Conservation (phyloP, 2,797 vertebrate species). For the Phyllotis vaccarum region DNA sequence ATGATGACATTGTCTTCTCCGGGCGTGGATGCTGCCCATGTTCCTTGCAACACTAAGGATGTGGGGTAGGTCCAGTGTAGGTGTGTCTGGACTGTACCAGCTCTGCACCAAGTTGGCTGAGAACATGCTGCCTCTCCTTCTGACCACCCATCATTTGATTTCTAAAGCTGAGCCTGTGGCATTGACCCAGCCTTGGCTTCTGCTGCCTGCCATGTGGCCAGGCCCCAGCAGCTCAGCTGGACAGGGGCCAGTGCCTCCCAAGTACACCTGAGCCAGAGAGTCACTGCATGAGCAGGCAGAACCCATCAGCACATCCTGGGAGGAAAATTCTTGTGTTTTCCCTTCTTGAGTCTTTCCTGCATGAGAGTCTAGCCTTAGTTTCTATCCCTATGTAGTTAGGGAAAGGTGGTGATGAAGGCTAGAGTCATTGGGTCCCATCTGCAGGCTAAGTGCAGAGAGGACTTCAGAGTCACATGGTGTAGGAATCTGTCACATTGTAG, state of each 20-base stretch:
- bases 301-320: not conserved
- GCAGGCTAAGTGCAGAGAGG: not conserved
- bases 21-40: not conserved
- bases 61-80: not conserved
- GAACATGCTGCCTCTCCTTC: not conserved
- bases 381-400: not conserved
- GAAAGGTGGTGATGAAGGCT: not conserved
- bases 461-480: not conserved
- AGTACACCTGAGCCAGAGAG: constrained; percentile 8
- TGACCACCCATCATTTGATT: not conserved
- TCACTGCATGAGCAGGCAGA: not conserved
- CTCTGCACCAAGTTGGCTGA: not conserved
- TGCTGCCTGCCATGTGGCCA: constrained; percentile 60
- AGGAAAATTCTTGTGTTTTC: not conserved
- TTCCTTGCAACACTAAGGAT: not conserved
- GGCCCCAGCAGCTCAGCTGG: constrained; percentile 54
- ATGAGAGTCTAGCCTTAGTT: not conserved
- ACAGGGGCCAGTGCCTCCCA: constrained; percentile 23
- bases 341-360: not conserved
- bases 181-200: constrained; percentile 39
- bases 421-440: not conserved
- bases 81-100: accelerated
- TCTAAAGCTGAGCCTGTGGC: constrained; percentile 47
- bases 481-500: not conserved
- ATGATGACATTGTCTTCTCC: not conserved